Evolutionary conservation across 2,797 vertebrate genomes (phyloP).

Genomic region (Neomorphus geoffroyi): DNA sequence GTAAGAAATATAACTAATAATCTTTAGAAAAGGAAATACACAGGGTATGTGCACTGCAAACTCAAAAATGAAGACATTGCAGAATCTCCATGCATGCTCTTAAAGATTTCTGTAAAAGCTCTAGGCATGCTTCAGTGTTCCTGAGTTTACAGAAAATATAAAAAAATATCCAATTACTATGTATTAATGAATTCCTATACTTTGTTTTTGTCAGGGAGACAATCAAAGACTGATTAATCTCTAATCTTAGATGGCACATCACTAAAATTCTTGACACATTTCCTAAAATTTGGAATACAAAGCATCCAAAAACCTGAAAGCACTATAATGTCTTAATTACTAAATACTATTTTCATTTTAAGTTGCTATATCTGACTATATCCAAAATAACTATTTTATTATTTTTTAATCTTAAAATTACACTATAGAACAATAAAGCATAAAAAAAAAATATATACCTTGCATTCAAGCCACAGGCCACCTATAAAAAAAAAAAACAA

Average conservation of each 20-base stretch:
- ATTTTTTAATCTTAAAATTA: background rate
- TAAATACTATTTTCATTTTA: background rate
- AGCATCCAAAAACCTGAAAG: background rate
- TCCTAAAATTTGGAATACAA: background rate
- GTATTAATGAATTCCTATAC: background rate
- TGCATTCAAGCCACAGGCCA: constrained; percentile 75
- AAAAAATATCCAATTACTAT: background rate
- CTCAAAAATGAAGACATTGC: background rate
- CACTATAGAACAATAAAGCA: background rate
- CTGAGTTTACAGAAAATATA: background rate
- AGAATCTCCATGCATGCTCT: background rate
- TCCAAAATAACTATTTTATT: background rate
- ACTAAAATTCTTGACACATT: background rate
- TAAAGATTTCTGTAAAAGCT: background rate
- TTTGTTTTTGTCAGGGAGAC: background rate
- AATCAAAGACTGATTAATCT: background rate
- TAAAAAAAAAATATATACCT: constrained; percentile 58
- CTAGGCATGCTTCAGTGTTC: background rate
- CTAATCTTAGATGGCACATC: rapidly evolving
- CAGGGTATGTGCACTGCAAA: background rate
- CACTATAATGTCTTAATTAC: background rate
- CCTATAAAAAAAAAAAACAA: constrained; percentile 60
- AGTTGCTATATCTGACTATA: background rate
- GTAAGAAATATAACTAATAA: background rate
- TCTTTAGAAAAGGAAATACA: background rate